Evolutionary conservation across 2,113 vertebrate genomes (phyloP).

Genomic region (Carettochelys insculpta): DNA sequence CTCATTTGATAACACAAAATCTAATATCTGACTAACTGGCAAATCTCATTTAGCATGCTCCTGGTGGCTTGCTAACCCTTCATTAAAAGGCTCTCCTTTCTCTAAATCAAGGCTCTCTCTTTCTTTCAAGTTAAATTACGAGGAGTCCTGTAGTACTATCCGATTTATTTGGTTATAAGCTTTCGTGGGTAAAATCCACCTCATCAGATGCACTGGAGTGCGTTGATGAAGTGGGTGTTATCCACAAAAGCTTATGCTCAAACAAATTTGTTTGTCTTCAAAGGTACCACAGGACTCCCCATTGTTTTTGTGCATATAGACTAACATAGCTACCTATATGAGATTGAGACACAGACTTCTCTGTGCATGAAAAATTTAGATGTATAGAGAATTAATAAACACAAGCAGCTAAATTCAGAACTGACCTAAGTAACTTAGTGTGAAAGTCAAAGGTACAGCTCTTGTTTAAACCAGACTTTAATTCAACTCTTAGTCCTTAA

Average conservation of each 20-base stretch:
- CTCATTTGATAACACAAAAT: neutral
- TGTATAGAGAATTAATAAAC: neutral
- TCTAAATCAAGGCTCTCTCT: neutral
- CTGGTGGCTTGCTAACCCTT: neutral
- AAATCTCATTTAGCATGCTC: neutral
- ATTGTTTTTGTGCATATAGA: too few relatives aligned
- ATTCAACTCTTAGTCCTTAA: neutral
- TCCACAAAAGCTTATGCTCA: too few relatives aligned
- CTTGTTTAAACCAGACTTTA: neutral
- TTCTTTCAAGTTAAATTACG: neutral
- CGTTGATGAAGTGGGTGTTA: too few relatives aligned
- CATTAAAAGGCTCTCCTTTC: neutral
- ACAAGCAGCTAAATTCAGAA: rapidly evolving
- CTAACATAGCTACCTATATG: too few relatives aligned
- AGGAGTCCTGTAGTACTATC: too few relatives aligned
- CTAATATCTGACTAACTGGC: neutral
- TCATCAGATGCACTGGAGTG: too few relatives aligned
- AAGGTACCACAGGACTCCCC: too few relatives aligned
- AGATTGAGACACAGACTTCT: neutral
- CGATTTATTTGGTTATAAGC: too few relatives aligned
- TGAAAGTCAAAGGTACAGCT: neutral
- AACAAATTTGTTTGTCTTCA: too few relatives aligned
- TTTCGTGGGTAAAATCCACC: too few relatives aligned
- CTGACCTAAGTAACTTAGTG: neutral
- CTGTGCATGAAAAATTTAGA: neutral